A percentile compares a stretch with the other conserved stretches of the same genome.
Conservation (phyloP, 2,797 vertebrate genomes). For the Chaetophractus vellerosus region DNA sequence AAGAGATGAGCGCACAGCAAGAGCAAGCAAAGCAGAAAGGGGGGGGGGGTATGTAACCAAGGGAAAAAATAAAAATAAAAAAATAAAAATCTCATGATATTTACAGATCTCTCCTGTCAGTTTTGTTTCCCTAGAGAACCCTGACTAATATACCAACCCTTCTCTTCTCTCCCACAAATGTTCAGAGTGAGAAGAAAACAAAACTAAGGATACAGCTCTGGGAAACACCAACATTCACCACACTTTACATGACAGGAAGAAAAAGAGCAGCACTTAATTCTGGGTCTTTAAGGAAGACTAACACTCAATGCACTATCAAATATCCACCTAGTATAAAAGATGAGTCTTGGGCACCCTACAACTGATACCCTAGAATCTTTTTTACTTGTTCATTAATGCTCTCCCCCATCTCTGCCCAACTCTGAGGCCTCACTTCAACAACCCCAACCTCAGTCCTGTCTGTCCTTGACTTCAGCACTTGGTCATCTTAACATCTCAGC, state of each 20-base stretch:
- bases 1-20: too few relatives aligned
- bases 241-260: not conserved
- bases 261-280: not conserved
- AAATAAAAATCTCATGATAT: too few relatives aligned
- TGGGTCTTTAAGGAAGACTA: not conserved
- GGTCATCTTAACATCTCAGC: too few relatives aligned
- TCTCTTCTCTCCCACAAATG: not conserved
- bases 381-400: not conserved
- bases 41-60: too few relatives aligned
- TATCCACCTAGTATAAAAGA: not conserved
- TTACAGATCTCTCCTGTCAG: too few relatives aligned
- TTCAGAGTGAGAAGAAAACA: not conserved
- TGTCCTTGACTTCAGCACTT: too few relatives aligned
- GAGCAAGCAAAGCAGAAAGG: too few relatives aligned
- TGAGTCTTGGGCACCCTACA: not conserved
- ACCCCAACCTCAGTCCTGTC: not conserved
- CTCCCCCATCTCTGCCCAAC: not conserved
- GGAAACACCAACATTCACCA: not conserved
- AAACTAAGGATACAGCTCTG: not conserved
- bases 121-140: too few relatives aligned
- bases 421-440: constrained; percentile 14
- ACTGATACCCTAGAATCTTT: not conserved
- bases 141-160: not conserved
- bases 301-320: not conserved
- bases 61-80: too few relatives aligned